Evolutionary conservation across 2,113 vertebrate genomes (phyloP), one percentile per base, ranked within the genome.

Genomic region (Polypterus bichir): DNA sequence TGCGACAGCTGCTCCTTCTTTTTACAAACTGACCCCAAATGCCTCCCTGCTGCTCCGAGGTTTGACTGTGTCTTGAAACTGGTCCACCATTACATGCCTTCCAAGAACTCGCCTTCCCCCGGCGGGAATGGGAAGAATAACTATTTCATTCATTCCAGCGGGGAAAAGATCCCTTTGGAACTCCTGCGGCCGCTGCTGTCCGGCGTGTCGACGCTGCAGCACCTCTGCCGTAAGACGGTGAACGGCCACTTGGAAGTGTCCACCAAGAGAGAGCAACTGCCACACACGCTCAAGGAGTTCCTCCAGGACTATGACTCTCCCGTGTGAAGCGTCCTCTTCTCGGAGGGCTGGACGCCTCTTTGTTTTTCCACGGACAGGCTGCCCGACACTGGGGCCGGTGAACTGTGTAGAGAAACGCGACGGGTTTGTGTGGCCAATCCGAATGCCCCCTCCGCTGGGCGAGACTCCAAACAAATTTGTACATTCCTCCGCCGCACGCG

Each of bases 41-140:
- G 91, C 75, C 70, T 86, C 61, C 89, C 91, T 65, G 82, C 87
- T 0, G 88, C 88, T 10, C 93, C 96, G 6, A 89, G 84, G 59
- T 99, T 98, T 47, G 92, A 97, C 81, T 99, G 96, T 1, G 84
- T 99, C 44, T 87, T 99, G 58, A 97, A 97, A 70, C 84, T 99
- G 71, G 78, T 97, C 5, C 84, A 91, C 49, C 89, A 92, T 83
- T 98, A 98, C 83, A 97, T 98, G 92, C 83, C 88, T 0, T 84
- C 85, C 4, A 72, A 82, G 0, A 72, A 78, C 48, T 72, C 69
- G 0, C 3, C 77, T 0, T 51, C 74, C 46, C 64, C 59, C n/a
- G 65, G 73, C 44, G 72, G 60, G 7, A 66, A 66, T 64, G 75
- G 80, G 3, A 81, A 76, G 51, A 83, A 84, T 67, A 79, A 82